These are phyloP conservation scores for Theocolax elegans DNA, from an alignment of 1,140 invertebrate species.

Conservation along the genomic window DNA sequence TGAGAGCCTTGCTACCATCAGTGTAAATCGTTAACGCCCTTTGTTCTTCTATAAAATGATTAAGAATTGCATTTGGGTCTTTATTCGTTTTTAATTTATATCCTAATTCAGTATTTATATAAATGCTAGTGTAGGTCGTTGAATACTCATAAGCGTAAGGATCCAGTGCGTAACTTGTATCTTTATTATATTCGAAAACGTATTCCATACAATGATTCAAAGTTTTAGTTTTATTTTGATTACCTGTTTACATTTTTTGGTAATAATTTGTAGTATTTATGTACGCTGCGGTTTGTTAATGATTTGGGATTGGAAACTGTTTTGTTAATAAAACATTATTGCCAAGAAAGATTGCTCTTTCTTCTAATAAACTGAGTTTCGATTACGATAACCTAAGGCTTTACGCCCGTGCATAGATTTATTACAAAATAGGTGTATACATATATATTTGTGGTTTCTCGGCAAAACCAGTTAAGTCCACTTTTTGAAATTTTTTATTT, in stretches of 20 bases:
- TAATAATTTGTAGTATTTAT: background rate
- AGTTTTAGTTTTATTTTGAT: background rate
- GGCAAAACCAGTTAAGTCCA: no score
- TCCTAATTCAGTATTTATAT: background rate
- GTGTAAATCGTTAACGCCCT: background rate
- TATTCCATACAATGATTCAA: background rate
- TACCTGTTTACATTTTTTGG: background rate
- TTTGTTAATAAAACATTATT: background rate
- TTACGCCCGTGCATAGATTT: no score
- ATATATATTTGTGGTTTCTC: no score
- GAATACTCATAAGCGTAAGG: background rate
- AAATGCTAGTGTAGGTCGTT: background rate
- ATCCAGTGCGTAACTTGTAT: background rate
- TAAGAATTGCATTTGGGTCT: background rate
- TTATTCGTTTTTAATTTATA: background rate
- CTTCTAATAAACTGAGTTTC: background rate
- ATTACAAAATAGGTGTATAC: no score
- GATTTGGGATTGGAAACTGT: no score
- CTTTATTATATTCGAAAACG: background rate
- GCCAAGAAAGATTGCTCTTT: background rate
- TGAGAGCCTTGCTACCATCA: background rate
- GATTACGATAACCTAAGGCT: background rate
- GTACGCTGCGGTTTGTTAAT: background rate
- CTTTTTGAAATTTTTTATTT: no score
- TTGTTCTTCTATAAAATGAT: background rate